These are phyloP conservation scores for Cephalopholis sonnerati DNA, from an alignment of 2,113 vertebrate genomes.

Conservation along the genomic window DNA sequence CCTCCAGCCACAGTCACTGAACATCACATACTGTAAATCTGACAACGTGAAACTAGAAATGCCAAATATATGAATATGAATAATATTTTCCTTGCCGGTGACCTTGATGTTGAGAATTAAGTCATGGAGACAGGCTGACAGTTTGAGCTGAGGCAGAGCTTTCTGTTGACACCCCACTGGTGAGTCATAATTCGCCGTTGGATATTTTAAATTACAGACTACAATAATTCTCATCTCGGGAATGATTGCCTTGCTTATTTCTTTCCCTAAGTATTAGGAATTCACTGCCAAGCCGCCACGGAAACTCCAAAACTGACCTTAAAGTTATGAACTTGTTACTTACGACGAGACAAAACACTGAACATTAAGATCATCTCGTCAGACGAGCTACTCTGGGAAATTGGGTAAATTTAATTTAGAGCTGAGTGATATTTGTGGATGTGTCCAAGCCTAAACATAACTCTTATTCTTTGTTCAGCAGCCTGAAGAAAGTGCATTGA, in stretches of 20 bases:
- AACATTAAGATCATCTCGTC: background rate
- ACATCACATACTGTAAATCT: constrained; percentile 15
- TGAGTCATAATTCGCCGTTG: constrained; percentile 66
- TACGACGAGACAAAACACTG: constrained; percentile 16
- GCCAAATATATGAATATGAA: constrained; percentile 31
- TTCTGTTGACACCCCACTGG: constrained; percentile 65
- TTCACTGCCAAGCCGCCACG: background rate
- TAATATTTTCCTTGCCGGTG: constrained; percentile 42
- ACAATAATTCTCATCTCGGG: constrained; percentile 59
- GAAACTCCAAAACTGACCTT: constrained; percentile 9
- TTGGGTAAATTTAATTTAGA: constrained; percentile 3
- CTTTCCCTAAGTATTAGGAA: constrained; percentile 33
- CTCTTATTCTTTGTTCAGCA: background rate
- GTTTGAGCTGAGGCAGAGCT: constrained; percentile 64
- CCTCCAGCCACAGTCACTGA: background rate
- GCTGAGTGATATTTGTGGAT: background rate
- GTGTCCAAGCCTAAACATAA: background rate
- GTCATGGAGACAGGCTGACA: constrained; percentile 51
- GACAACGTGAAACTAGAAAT: constrained; percentile 40
- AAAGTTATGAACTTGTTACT: constrained; percentile 13
- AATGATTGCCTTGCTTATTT: constrained; percentile 49
- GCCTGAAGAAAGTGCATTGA: background rate
- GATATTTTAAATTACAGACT: constrained; percentile 72
- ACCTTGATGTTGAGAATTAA: constrained; percentile 66
- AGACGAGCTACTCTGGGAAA: constrained; percentile 7